These are phyloP conservation scores for Masticophis lateralis DNA, from an alignment of 2,797 vertebrate species.

Conservation along the genomic window DNA sequence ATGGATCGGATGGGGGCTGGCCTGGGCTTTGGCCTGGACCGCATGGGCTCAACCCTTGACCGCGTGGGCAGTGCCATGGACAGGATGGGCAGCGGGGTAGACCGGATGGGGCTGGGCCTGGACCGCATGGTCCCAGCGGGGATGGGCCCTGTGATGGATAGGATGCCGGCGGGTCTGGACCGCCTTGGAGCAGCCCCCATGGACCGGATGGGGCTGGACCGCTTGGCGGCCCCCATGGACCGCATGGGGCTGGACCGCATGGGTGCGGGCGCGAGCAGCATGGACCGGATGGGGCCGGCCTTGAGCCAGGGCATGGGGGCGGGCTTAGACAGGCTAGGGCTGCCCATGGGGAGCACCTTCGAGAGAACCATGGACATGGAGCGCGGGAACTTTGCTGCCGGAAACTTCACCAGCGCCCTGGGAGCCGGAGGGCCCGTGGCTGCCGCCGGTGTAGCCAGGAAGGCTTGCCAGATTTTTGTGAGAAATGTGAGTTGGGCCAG, in stretches of 20 bases:
- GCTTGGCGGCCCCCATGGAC: constrained; percentile 85
- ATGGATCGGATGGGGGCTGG: constrained; percentile 82
- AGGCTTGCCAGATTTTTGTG: constrained; percentile 98
- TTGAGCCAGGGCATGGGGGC: constrained; percentile 84
- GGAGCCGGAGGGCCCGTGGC: constrained; percentile 82
- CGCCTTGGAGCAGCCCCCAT: constrained; percentile 82
- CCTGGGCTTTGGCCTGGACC: constrained; percentile 84
- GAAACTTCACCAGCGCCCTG: constrained; percentile 82
- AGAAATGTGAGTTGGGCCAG: constrained; percentile 84
- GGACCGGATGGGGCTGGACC: constrained; percentile 85
- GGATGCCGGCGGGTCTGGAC: constrained; percentile 84
- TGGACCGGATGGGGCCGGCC: constrained; percentile 86
- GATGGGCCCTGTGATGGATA: constrained; percentile 79
- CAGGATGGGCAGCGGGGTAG: constrained; percentile 83
- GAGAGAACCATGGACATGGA: constrained; percentile 91
- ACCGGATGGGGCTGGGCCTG: constrained; percentile 88
- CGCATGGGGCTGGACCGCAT: constrained; percentile 89
- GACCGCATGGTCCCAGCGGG: constrained; percentile 86
- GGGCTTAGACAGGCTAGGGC: constrained; percentile 84
- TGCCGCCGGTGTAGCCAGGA: constrained; percentile 82
- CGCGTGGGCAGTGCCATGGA: constrained; percentile 77
- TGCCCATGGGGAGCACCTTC: constrained; percentile 84
- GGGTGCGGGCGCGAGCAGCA: constrained; percentile 69
- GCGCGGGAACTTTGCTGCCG: constrained; percentile 87
- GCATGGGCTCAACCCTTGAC: constrained; percentile 84